Evolutionary conservation across 2,888 invertebrate genomes (phyloP), one percentile per base, ranked within the genome.

Genomic region (Drosophila lutescens): DNA sequence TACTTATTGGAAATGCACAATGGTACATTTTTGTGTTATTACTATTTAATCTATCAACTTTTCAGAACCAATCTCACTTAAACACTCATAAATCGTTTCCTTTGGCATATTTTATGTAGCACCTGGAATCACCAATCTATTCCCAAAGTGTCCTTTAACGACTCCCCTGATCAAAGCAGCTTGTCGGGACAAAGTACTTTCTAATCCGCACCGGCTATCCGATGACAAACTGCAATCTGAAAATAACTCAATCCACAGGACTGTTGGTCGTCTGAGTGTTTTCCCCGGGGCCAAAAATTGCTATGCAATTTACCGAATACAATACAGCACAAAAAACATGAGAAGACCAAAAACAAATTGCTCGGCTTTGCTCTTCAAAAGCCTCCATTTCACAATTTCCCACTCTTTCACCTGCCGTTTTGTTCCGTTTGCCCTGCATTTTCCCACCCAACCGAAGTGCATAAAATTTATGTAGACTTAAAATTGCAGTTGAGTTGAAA

Each of bases 401-500:
- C 30, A 36, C 20, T 41, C 36, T 7, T 40, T 70, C 60, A 51
- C 69, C 46, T 51, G 53, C 13, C 55, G 10, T 36, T 38, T 71
- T 68, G 23, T 23, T 47, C 53, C 26, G 26, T 59, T 60, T 69
- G 72, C 38, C 69, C 60, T 60, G 62, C n/a, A 32, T 43, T 61
- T 36, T 12, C 41, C 47, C 41, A 47, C 15, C 36, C 47, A 15
- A 30, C 60, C 43, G 30, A 15, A 36, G 40, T 32, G 46, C 46
- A 66, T 66, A 51, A 75, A 86, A 85, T 67, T 79, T 86, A 70
- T 87, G 72, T 74, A 74, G 85, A 84, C 74, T 75, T 63, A 70
- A 68, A 78, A 66, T 43, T 61, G 79, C 63, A 82, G 47, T 41
- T 53, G 20, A 23, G 23, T 13, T 23, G n/a, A 30, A 40, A 40